Evolutionary conservation across 2,888 invertebrate genomes (phyloP).

Genomic region (Saturnia japonica): DNA sequence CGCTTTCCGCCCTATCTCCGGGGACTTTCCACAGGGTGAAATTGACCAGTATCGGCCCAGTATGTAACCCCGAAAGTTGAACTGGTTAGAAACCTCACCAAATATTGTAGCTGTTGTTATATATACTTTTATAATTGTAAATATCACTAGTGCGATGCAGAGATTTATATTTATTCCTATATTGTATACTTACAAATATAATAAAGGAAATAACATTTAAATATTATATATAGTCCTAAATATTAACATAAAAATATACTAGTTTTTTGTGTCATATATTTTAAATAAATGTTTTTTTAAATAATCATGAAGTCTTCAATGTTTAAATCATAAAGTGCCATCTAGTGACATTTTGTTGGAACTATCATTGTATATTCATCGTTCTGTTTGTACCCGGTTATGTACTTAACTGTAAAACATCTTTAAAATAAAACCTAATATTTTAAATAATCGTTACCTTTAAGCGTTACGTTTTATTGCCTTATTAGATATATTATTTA

Average conservation of each 20-base stretch:
- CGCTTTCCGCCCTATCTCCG: slow-evolving; percentile 79
- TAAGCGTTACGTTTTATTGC: neutral
- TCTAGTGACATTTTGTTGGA: slow-evolving; percentile 38
- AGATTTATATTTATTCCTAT: slow-evolving; percentile 7
- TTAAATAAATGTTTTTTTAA: neutral
- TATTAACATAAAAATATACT: neutral
- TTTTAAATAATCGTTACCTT: neutral
- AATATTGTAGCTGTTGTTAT: rapidly evolving
- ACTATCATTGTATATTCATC: neutral
- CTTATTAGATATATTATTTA: neutral
- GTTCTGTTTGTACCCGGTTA: too few species aligned
- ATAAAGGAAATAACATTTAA: neutral
- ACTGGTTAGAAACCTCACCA: slow-evolving; percentile 66
- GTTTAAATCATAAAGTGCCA: slow-evolving; percentile 42
- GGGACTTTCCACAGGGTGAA: slow-evolving; percentile 81
- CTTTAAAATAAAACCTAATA: neutral
- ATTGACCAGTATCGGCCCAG: slow-evolving; percentile 60
- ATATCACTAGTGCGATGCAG: slow-evolving; percentile 55
- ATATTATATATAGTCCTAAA: neutral
- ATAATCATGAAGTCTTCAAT: neutral
- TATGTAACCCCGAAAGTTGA: slow-evolving; percentile 73
- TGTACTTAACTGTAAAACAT: neutral
- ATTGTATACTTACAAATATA: neutral
- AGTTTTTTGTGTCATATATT: neutral
- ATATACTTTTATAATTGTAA: slow-evolving; percentile 35